A percentile compares a stretch with the other conserved stretches of the same genome.
Conservation (phyloP, 2,113 vertebrate species). For the Crotophaga sulcirostris region DNA sequence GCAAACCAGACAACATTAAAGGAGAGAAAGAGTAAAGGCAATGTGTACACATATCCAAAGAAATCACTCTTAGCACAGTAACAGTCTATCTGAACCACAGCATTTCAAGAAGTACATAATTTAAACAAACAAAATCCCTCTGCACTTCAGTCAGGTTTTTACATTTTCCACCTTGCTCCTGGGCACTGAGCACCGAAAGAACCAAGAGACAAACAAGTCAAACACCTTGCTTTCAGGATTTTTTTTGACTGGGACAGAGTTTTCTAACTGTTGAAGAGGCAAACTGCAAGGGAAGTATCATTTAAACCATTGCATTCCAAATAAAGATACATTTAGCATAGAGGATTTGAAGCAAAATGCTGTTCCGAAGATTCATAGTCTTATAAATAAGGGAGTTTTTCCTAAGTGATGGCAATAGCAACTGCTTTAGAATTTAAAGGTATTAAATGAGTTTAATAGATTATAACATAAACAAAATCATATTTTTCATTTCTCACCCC, state of each 20-base stretch:
- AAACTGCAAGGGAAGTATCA: neutral
- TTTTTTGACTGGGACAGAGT: neutral
- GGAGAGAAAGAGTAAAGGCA: neutral
- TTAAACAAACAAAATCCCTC: neutral
- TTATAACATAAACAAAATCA: neutral
- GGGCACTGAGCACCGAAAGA: neutral
- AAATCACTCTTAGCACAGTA: neutral
- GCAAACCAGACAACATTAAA: neutral
- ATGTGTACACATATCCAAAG: neutral
- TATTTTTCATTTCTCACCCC: neutral
- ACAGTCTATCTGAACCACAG: neutral
- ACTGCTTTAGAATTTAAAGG: neutral
- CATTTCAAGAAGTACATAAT: neutral
- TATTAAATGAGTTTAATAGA: neutral
- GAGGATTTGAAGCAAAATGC: neutral
- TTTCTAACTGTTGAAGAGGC: neutral
- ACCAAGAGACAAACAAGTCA: neutral
- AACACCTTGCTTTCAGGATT: neutral
- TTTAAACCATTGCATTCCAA: neutral
- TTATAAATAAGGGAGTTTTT: neutral
- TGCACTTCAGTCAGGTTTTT: neutral
- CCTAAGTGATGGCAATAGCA: neutral
- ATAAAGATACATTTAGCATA: neutral
- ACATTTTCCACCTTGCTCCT: neutral
- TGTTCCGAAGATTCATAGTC: neutral